Percentiles rank a stretch among this genome's conserved stretches.
Evolutionary conservation across 2,888 invertebrate species (phyloP).

Genomic region (Crossocerus cetratus): DNA sequence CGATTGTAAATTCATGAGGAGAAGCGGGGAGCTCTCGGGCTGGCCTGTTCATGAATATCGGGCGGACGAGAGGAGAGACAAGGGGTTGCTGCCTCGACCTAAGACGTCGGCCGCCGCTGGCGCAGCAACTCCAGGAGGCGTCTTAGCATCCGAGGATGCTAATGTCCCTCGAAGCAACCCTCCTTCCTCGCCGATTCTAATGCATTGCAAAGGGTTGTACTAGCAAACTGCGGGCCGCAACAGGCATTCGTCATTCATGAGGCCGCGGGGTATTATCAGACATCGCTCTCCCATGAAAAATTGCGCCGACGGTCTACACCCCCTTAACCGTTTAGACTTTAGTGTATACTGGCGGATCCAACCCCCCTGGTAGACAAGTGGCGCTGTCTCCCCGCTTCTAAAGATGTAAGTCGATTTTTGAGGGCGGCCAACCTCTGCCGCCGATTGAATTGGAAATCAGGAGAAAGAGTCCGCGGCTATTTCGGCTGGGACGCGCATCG

Average conservation of each 20-base stretch:
- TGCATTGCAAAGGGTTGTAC: conserved; percentile 62
- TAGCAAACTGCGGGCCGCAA: not conserved
- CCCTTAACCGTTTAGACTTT: too few species aligned
- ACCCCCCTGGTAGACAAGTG: too few species aligned
- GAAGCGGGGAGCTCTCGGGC: conserved; percentile 41
- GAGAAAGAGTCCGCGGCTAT: conserved; percentile 36
- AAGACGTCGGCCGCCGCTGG: conserved; percentile 54
- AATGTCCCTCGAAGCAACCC: conserved; percentile 45
- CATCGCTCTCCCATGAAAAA: not conserved
- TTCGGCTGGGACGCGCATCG: conserved; percentile 40
- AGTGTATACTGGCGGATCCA: too few species aligned
- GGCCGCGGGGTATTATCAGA: conserved; percentile 1
- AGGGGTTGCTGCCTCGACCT: conserved; percentile 59
- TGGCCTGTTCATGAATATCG: conserved; percentile 66
- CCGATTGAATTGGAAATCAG: conserved; percentile 44
- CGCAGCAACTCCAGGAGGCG: conserved; percentile 19
- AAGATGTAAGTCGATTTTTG: too few species aligned
- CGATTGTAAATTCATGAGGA: conserved; percentile 68
- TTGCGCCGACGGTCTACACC: too few species aligned
- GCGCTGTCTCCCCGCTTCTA: too few species aligned
- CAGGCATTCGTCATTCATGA: conserved; percentile 56
- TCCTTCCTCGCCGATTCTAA: conserved; percentile 35
- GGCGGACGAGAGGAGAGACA: conserved; percentile 54
- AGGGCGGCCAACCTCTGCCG: not conserved
- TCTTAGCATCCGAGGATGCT: conserved; percentile 49